These are phyloP conservation scores for Pemphigus obesinymphae DNA, from an alignment of 1,140 invertebrate species.

Conservation along the genomic window DNA sequence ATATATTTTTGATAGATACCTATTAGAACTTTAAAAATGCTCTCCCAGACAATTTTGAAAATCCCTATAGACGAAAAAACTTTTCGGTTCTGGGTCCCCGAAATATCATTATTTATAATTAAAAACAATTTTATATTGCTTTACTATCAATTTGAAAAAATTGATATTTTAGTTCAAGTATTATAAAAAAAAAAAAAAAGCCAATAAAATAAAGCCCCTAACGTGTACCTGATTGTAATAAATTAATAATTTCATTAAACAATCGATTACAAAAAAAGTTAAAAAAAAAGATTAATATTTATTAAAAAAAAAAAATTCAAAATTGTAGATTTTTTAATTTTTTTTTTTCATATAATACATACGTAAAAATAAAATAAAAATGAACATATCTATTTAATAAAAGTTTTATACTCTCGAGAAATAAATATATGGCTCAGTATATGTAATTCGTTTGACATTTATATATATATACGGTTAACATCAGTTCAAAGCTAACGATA, in stretches of 20 bases:
- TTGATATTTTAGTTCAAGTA: background rate
- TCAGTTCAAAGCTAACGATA: slow-evolving; percentile 9
- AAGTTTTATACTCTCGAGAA: background rate
- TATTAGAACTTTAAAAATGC: too few species aligned
- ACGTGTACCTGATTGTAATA: background rate
- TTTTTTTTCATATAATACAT: too few species aligned
- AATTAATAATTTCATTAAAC: background rate
- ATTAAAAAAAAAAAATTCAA: background rate
- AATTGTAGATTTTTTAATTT: background rate
- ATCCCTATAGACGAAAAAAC: too few species aligned
- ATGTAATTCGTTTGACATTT: slow-evolving; percentile 3
- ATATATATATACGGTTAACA: slow-evolving; percentile 9
- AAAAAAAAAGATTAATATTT: background rate
- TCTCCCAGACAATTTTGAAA: too few species aligned
- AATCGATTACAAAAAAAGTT: background rate
- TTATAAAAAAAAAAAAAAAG: background rate
- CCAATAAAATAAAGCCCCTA: background rate
- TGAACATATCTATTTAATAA: background rate
- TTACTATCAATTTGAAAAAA: background rate
- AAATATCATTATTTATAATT: too few species aligned
- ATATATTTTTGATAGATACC: too few species aligned
- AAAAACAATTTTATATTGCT: too few species aligned
- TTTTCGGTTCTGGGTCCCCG: too few species aligned
- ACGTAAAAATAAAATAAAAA: background rate
- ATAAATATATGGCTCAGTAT: background rate